Evolutionary conservation across 2,888 invertebrate species (phyloP), one percentile per base, ranked within the genome.

Genomic region (Xestoiulus laeticollis): DNA sequence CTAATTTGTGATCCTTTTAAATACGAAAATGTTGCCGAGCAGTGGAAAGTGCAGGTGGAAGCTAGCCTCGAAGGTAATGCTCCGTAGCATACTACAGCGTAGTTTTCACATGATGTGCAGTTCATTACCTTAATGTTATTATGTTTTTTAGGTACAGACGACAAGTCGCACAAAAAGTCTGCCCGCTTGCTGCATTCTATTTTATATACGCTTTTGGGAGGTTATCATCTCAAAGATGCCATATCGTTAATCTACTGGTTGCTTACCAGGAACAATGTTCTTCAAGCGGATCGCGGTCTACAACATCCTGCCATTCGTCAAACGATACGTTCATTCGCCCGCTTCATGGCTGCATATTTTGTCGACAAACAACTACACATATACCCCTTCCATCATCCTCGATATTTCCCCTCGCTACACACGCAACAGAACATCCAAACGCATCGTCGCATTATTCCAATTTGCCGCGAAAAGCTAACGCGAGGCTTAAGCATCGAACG

Each of bases 321-420:
- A n/a, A 43, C 38, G 8, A n/a, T 87, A 22, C 19, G 22, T 8
- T 87, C 87, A 22, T 78, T 87, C 14, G 78, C 87, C 12, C 30
- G 32, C 19, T 30, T 87, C 38, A 48, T 87, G 53, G 26, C 32
- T 38, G n/a, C 22, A 30, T 87, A 78, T 48, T 59, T 87, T 30
- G 22, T 33, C 10, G 78, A 48, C 12, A 19, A 68, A 68, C n/a
- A 19, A 33, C 22, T 87, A 10, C 8, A 32, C 19, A 30, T 87
- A 10, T 78, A 78, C 48, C 78, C 87, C n/a, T 87, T 12, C 16
- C 78, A 78, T 26, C 38, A 16, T 32, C 68, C 87, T 68, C 87
- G 30, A 30, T 30, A 32, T 30, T 33, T 78, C 2, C 78, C 85
- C 26, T 33, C 22, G 12, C 2, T n/a, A 2, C 33, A 10, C 3